Evolutionary conservation across 2,888 invertebrate species (phyloP).

Genomic region (Cyaniris semiargus): DNA sequence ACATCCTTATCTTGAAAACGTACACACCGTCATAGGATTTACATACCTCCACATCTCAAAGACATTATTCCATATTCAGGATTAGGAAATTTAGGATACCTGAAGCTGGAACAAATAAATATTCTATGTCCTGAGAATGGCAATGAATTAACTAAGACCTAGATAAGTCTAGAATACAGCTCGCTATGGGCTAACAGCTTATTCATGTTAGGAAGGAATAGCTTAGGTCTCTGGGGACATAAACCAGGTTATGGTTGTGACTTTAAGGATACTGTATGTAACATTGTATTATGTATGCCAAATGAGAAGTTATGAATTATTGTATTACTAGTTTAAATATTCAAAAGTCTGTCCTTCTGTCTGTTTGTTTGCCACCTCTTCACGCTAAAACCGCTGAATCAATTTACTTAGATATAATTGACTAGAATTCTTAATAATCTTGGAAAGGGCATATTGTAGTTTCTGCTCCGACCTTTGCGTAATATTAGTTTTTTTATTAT

Average conservation of each 20-base stretch:
- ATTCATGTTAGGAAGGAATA: slow-evolving; percentile 19
- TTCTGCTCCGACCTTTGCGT: no score
- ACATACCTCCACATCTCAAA: neutral
- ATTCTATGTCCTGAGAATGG: slow-evolving; percentile 2
- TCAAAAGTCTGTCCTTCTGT: no score
- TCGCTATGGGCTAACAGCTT: slow-evolving; percentile 13
- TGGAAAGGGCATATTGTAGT: no score
- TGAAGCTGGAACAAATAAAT: slow-evolving; percentile 12
- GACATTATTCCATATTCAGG: neutral
- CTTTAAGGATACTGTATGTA: neutral
- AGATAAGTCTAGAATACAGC: slow-evolving; percentile 19
- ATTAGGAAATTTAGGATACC: neutral
- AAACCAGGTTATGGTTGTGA: slow-evolving; percentile 4
- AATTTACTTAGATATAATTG: no score
- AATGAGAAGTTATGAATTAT: neutral
- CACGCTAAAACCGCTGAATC: no score
- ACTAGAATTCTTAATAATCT: no score
- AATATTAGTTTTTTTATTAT: no score
- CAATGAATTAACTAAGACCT: slow-evolving; percentile 14
- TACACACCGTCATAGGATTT: neutral
- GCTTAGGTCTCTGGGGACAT: neutral
- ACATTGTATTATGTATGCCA: neutral
- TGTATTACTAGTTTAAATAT: neutral
- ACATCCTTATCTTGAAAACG: neutral
- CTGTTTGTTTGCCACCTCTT: no score